Conservation (phyloP, 2,888 invertebrate species). For the Caenorhabditis sp. region DNA sequence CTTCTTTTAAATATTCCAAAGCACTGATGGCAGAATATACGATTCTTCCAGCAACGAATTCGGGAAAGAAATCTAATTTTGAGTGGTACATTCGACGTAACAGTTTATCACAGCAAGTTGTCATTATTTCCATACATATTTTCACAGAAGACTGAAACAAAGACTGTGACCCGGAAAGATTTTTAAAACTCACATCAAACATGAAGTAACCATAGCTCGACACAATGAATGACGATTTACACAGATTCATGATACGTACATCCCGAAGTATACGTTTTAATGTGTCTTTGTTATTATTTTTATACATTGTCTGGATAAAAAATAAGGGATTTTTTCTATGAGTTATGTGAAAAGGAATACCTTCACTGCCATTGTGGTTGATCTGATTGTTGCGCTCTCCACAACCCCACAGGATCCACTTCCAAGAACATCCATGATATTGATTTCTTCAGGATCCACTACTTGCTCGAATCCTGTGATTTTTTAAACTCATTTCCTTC, state of each 20-base stretch:
- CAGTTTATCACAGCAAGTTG: slow-evolving; percentile 96
- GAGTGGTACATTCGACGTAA: slow-evolving; percentile 80
- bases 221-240: slow-evolving; percentile 37
- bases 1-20: slow-evolving; percentile 95
- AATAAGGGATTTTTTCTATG: too few relatives aligned
- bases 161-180: background rate
- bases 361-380: slow-evolving; percentile 38
- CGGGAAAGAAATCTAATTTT: slow-evolving; percentile 81
- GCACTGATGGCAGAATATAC: slow-evolving; percentile 96
- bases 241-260: slow-evolving; percentile 29
- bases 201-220: slow-evolving; percentile 38
- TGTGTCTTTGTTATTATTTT: slow-evolving; percentile 40
- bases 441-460: slow-evolving; percentile 32
- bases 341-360: too few relatives aligned
- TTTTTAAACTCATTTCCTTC: too few relatives aligned
- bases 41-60: slow-evolving; percentile 93
- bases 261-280: slow-evolving; percentile 40
- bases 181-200: slow-evolving; percentile 27
- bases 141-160: slow-evolving; percentile 81
- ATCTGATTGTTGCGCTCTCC: slow-evolving; percentile 27
- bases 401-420: slow-evolving; percentile 42
- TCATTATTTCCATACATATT: slow-evolving; percentile 99
- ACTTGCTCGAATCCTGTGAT: slow-evolving; percentile 19
- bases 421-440: slow-evolving; percentile 31
- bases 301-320: slow-evolving; percentile 46